Conservation (phyloP, 2,888 invertebrate species). For the Clusia tigrina region DNA sequence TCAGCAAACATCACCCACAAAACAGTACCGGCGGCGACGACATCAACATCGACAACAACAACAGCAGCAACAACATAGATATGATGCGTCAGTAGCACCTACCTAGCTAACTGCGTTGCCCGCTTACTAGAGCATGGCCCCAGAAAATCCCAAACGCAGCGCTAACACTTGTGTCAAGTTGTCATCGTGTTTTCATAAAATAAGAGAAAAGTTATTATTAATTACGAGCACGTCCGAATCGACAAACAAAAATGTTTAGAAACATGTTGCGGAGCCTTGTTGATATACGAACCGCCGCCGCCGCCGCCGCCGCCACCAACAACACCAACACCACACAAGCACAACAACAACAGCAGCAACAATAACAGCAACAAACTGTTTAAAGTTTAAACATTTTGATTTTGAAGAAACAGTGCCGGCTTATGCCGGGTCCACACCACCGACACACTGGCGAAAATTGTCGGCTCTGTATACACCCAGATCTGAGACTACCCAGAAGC, state of each 20-base stretch:
- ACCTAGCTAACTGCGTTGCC: no score
- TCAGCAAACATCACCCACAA: not conserved
- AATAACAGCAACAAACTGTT: slow-evolving; percentile 52
- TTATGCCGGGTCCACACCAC: not conserved
- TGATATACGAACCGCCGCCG: no score
- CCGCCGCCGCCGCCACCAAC: no score
- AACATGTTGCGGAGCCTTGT: slow-evolving; percentile 13
- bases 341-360: no score
- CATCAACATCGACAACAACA: slow-evolving; percentile 13
- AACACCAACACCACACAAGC: no score
- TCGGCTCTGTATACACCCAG: no score
- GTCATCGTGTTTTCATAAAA: not conserved
- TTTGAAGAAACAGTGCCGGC: not conserved
- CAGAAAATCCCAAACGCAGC: slow-evolving; percentile 7
- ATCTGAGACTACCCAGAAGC: no score
- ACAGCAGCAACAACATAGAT: not conserved
- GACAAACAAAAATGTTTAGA: slow-evolving; percentile 12
- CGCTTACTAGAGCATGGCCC: no score
- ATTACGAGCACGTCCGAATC: not conserved
- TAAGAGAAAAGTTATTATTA: not conserved
- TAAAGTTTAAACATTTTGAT: slow-evolving; percentile 36
- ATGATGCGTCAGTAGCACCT: not conserved
- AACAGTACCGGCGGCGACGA: not conserved
- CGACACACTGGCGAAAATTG: no score
- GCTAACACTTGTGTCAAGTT: slow-evolving; percentile 26